Conservation (phyloP, 2,888 invertebrate genomes). For the Dinocampus coccinellae region DNA sequence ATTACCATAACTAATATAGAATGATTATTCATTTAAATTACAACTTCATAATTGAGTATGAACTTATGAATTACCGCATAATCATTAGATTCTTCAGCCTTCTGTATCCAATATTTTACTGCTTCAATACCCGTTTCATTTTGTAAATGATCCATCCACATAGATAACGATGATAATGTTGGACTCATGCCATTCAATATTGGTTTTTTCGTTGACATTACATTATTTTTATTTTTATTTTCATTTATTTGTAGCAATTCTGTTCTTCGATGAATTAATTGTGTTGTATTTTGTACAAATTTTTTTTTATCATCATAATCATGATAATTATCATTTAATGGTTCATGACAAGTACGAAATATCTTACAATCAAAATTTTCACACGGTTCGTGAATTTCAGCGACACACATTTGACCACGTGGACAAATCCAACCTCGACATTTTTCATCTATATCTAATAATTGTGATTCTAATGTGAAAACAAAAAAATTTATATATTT, state of each 20-base stretch:
- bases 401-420: conserved; percentile 48
- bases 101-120: conserved; percentile 51
- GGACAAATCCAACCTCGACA: conserved; percentile 63
- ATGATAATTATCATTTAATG: background rate
- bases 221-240: background rate
- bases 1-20: background rate
- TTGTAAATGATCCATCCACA: conserved; percentile 53
- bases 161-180: conserved; percentile 38
- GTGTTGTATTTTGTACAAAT: background rate
- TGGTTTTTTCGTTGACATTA: background rate
- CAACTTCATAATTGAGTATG: background rate
- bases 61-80: conserved; percentile 36
- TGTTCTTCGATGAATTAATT: background rate
- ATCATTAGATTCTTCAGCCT: conserved; percentile 43
- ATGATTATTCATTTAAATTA: background rate
- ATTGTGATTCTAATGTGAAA: conserved; percentile 47
- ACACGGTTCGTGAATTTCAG: conserved; percentile 46
- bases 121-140: conserved; percentile 51
- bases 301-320: no score
- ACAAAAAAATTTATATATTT: background rate
- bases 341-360: conserved; percentile 48
- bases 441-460: conserved; percentile 39
- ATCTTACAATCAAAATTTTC: conserved; percentile 46
- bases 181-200: conserved; percentile 23
- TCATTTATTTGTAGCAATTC: background rate